Percentiles rank a stretch among this genome's conserved stretches.
These are phyloP conservation scores for Gorsachius magnificus DNA, from an alignment of 2,797 vertebrate genomes.

Conservation along the genomic window DNA sequence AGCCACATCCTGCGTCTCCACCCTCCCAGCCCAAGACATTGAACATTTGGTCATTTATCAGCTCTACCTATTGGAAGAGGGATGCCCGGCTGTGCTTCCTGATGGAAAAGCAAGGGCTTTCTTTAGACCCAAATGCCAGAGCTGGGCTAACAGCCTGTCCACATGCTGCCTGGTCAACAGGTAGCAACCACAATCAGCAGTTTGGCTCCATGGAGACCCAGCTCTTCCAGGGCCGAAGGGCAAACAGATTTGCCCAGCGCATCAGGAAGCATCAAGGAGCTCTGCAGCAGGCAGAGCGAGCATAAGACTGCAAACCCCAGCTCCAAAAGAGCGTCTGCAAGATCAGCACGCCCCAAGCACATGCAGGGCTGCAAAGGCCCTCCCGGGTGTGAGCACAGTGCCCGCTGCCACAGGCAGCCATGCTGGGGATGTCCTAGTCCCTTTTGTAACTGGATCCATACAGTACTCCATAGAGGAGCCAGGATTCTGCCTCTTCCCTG, in stretches of 20 bases:
- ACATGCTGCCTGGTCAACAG: not conserved
- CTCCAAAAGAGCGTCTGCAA: not conserved
- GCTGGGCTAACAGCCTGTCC: not conserved
- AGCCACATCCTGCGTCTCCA: not conserved
- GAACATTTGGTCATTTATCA: not conserved
- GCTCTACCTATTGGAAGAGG: not conserved
- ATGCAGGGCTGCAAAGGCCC: not conserved
- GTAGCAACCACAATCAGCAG: not conserved
- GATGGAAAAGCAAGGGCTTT: not conserved
- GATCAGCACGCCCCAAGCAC: not conserved
- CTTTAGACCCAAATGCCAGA: not conserved
- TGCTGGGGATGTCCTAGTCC: not conserved
- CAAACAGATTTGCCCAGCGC: fast-evolving
- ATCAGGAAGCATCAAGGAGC: not conserved
- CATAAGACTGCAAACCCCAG: not conserved
- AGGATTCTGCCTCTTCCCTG: not conserved
- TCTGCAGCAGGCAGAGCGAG: not conserved
- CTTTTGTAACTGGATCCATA: not conserved
- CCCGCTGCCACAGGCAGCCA: not conserved
- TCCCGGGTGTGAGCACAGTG: fast-evolving
- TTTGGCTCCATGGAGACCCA: not conserved
- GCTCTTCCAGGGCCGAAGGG: not conserved
- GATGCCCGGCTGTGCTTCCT: not conserved
- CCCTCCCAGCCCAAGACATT: not conserved
- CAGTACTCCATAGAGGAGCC: fast-evolving